A percentile compares a stretch with the other conserved stretches of the same genome.
These are phyloP conservation scores for Pseudococcus viburni DNA, from an alignment of 2,888 invertebrate genomes.

Conservation along the genomic window DNA sequence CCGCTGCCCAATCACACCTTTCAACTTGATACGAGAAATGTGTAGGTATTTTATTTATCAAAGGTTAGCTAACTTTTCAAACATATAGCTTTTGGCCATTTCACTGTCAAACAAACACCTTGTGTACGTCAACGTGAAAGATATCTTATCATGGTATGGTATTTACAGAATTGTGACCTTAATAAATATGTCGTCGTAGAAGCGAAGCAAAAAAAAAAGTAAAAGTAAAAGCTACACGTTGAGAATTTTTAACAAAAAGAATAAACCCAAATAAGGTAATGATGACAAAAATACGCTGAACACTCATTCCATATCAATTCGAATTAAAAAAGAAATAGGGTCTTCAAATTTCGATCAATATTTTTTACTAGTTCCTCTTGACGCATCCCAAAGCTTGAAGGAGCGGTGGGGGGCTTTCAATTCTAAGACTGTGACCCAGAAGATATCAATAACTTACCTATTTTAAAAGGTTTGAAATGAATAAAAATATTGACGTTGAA, in stretches of 20 bases:
- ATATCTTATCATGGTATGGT: not conserved
- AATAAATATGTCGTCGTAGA: conserved; percentile 7
- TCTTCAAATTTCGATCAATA: no score
- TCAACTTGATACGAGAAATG: conserved; percentile 18
- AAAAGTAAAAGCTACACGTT: no score
- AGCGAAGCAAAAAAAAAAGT: not conserved
- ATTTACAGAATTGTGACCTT: conserved; percentile 17
- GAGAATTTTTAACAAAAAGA: not conserved
- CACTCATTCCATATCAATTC: no score
- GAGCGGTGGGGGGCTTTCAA: no score
- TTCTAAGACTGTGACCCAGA: no score
- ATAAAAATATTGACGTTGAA: no score
- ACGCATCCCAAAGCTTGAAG: no score
- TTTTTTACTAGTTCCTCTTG: no score
- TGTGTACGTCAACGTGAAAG: not conserved
- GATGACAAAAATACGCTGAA: no score
- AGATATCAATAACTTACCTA: no score
- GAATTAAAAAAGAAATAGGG: no score
- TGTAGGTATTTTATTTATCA: conserved; percentile 37
- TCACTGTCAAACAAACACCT: conserved; percentile 27
- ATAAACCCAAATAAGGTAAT: not conserved
- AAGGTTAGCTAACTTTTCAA: conserved; percentile 33
- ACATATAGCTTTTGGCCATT: conserved; percentile 1
- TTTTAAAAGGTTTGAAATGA: no score
- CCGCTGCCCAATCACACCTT: conserved; percentile 31